Base-by-base conservation (phyloP, 2,797 vertebrate genomes). In the Amphiprion clarkii region DNA sequence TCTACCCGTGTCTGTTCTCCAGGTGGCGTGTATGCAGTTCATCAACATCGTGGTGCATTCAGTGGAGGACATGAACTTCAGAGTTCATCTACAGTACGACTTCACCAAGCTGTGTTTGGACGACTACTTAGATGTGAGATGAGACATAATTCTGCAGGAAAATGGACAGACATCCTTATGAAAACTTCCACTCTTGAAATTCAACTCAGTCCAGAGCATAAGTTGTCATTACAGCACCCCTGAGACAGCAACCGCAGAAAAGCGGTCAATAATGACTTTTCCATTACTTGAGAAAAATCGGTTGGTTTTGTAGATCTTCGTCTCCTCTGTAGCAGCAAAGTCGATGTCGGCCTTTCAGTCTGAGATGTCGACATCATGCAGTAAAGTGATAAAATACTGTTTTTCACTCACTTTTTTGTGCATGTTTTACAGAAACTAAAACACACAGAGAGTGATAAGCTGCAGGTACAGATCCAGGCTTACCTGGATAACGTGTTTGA, bases 21-120 rank as follows among this genome's bases (percentile, higher is more conserved):
- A 99, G 98, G 98, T 99, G 79, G 97, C 98, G 12, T 99, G 97
- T 67, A 99, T 99, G 98, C 97, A 99, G 93, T 99, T 99, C 92
- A 99, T 99, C 92, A 99, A 99, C 91, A 99, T 99, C 0, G 97
- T 99, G 44, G 98, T 99, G 67, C 98, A 99, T 89, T 99, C 98
- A 0, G 98, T 99, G 84, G 98, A 99, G 86, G 97, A 99, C 89
- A 98, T 99, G 97, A 99, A 99, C 88, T 99, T 99, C 91, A 94
- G 97, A 33, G 98, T 98, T 79, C 97, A 98, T 52, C 93, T 99
- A 48, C 98, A 99, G 87, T 99, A 94, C 0, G 97, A 99, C 90
- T 99, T 99, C 92, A 99, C 98, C 89, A 98, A 99, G 71, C 93
- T 99, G 84, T 95, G 95, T 79, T 95, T 99, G 90, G 98, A 99